Conservation (phyloP, 2,888 invertebrate species). For the Parthenolecanium corni region DNA sequence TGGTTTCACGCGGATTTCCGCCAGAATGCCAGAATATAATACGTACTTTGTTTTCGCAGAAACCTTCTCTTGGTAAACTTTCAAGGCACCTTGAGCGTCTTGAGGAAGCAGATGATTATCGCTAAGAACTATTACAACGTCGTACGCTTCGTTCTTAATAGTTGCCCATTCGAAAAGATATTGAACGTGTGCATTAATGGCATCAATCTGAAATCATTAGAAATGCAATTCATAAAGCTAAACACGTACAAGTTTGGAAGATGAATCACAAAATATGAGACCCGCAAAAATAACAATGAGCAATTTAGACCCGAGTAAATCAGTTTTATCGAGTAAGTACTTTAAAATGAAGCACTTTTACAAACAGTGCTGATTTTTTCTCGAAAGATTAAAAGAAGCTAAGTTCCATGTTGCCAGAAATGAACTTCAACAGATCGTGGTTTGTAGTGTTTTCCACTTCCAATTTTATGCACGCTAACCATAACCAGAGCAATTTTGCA, state of each 20-base stretch:
- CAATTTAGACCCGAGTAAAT: too few species aligned
- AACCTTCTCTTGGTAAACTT: constrained; percentile 5
- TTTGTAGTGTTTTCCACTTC: too few species aligned
- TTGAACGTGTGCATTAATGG: background rate
- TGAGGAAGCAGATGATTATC: constrained; percentile 5
- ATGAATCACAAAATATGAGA: background rate
- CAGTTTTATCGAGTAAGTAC: too few species aligned
- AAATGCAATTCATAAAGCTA: constrained; percentile 1
- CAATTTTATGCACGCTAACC: too few species aligned
- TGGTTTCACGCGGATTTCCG: background rate
- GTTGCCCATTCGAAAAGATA: constrained; percentile 11
- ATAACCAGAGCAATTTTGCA: too few species aligned
- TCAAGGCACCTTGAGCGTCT: background rate
- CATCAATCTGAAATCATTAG: constrained; percentile 2
- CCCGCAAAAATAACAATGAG: too few species aligned
- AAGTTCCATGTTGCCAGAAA: too few species aligned
- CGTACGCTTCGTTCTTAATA: background rate
- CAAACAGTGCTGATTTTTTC: too few species aligned
- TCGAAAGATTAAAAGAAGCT: too few species aligned
- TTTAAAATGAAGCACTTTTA: too few species aligned
- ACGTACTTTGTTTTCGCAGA: constrained; percentile 12
- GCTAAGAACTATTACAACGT: constrained; percentile 15
- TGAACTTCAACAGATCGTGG: too few species aligned
- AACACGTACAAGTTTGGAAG: background rate
- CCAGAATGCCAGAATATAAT: background rate